phyloP scores from a whole-genome alignment of 2,888 invertebrate species.

The Anticlea derivata region DNA sequence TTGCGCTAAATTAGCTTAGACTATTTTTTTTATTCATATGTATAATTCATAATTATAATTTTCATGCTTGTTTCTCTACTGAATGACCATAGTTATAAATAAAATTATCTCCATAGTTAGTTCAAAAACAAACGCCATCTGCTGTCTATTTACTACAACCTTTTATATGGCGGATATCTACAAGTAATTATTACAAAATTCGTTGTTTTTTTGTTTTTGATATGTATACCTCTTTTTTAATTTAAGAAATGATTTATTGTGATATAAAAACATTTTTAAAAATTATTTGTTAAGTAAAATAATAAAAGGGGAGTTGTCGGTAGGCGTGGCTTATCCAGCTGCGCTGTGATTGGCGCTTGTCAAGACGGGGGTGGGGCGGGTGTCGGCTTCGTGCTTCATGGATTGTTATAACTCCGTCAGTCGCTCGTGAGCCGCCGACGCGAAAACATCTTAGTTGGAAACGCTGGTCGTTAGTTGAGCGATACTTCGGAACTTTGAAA shows the following conservation, averaged over 20 bases:
- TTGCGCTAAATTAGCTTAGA: no score
- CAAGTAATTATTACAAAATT: no score
- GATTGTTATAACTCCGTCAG: conserved; percentile 51
- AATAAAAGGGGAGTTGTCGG: conserved; percentile 33
- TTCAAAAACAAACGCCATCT: no score
- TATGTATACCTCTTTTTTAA: not conserved
- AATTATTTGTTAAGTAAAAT: not conserved
- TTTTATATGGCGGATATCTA: not conserved
- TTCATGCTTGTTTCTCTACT: no score
- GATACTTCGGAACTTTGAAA: conserved; percentile 50
- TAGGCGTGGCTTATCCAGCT: conserved; percentile 42
- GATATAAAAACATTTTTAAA: not conserved
- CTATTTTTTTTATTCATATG: no score
- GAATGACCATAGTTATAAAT: no score
- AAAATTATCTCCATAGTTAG: no score
- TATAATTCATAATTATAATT: no score
- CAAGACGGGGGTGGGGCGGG: conserved; percentile 49
- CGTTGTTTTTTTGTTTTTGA: no score
- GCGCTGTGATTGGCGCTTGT: conserved; percentile 43
- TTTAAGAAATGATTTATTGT: not conserved
- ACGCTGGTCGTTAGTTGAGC: conserved; percentile 47
- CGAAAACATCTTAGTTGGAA: conserved; percentile 47
- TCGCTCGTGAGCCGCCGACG: conserved; percentile 63
- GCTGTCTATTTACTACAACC: no score
- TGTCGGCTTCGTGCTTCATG: conserved; percentile 58